Conservation (phyloP, 2,888 invertebrate genomes). For the Scaptomyza reducta region DNA sequence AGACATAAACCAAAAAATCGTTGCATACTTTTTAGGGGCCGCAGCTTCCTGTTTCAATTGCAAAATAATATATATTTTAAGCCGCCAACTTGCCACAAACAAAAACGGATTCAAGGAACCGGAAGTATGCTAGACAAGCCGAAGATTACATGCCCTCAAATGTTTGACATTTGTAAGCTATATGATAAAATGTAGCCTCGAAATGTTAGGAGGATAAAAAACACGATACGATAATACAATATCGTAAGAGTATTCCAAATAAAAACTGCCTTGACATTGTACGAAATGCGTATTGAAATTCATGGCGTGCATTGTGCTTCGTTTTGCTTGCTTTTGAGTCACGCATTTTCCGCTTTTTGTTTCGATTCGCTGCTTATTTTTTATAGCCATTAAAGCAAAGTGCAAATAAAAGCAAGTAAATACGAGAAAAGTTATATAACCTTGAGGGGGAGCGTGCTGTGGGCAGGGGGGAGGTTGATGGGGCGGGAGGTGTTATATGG, state of each 20-base stretch:
- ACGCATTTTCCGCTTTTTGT: constrained; percentile 17
- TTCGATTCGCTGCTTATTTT: constrained; percentile 18
- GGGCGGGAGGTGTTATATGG: constrained; percentile 35
- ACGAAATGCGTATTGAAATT: constrained; percentile 69
- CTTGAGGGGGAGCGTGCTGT: no score
- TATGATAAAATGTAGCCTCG: not conserved
- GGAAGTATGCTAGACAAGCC: not conserved
- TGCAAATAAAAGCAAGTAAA: constrained; percentile 74
- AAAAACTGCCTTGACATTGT: constrained; percentile 53
- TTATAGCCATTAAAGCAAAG: constrained; percentile 76
- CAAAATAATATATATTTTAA: constrained; percentile 43
- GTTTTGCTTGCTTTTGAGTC: constrained; percentile 38
- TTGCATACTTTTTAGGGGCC: constrained; percentile 69
- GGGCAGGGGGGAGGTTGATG: not conserved
- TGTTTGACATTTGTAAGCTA: not conserved
- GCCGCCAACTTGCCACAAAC: constrained; percentile 34
- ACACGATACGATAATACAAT: no score
- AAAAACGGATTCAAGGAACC: not conserved
- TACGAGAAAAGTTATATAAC: constrained; percentile 69
- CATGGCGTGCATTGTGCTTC: constrained; percentile 62
- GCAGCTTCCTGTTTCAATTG: constrained; percentile 61
- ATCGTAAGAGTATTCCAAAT: no score
- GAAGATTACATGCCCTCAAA: not conserved
- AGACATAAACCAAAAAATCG: constrained; percentile 68
- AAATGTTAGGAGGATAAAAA: no score